Evolutionary conservation across 2,113 vertebrate species (phyloP).

Genomic region (Myrmecobius fasciatus): DNA sequence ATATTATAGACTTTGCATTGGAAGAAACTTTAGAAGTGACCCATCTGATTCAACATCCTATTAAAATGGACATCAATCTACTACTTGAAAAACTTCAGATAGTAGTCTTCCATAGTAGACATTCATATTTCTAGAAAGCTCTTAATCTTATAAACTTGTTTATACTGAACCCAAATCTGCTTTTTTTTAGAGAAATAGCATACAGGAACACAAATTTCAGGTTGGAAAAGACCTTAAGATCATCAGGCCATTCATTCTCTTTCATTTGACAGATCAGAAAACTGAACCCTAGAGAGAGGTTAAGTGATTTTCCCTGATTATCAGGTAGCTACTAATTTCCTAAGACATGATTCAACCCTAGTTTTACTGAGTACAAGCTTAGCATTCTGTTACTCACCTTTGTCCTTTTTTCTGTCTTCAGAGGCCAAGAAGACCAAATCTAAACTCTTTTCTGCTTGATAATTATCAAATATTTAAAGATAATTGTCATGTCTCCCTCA

Average conservation of each 20-base stretch:
- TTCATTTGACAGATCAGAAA: background rate
- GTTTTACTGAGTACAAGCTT: background rate
- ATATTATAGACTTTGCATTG: background rate
- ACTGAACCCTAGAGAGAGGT: background rate
- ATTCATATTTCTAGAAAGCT: background rate
- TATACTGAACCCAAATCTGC: background rate
- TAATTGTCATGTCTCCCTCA: background rate
- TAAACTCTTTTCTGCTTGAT: background rate
- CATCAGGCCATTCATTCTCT: background rate
- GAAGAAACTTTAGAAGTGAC: background rate
- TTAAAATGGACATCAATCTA: background rate
- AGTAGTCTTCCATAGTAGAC: background rate
- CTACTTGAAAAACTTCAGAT: background rate
- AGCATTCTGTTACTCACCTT: background rate
- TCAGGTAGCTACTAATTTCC: background rate
- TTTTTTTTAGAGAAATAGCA: background rate
- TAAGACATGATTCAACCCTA: background rate
- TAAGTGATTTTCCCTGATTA: background rate
- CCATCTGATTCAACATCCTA: background rate
- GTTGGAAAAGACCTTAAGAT: background rate
- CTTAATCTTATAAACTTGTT: background rate
- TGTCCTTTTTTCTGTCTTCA: background rate
- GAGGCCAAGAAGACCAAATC: background rate
- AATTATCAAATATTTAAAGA: background rate
- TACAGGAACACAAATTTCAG: background rate